Evolutionary conservation across 2,888 invertebrate genomes (phyloP).

Genomic region (Andrena hattorfiana): DNA sequence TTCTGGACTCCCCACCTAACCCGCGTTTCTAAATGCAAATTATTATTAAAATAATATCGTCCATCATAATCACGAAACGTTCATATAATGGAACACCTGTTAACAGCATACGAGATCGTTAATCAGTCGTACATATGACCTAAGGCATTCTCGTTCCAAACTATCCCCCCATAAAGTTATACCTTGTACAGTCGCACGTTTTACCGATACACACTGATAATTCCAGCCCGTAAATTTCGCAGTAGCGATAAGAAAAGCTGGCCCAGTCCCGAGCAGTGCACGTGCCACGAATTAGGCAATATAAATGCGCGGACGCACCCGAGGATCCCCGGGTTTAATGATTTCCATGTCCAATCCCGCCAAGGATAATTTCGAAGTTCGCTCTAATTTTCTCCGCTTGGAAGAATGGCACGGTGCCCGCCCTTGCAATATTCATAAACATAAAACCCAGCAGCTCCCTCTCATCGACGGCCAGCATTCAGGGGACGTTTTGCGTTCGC

Average conservation of each 20-base stretch:
- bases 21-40: no score
- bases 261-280: conserved; percentile 16
- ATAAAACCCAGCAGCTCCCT: conserved; percentile 10
- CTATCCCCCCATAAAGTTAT: conserved; percentile 1
- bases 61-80: no score
- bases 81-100: no score
- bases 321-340: conserved; percentile 34
- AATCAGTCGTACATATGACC: background rate
- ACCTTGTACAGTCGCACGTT: background rate
- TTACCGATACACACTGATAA: conserved; percentile 12
- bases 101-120: no score
- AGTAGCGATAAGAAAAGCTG: conserved; percentile 30
- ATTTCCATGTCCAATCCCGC: conserved; percentile 52
- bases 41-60: no score
- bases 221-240: conserved; percentile 19
- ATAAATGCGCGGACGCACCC: conserved; percentile 46
- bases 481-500: background rate
- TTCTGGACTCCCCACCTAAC: no score
- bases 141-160: conserved; percentile 4
- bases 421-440: conserved; percentile 54
- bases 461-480: background rate
- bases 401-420: conserved; percentile 2
- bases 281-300: conserved; percentile 42
- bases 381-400: conserved; percentile 21
- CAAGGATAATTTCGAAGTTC: conserved; percentile 38